Conservation (phyloP, 2,113 vertebrate species). For the Perccottus glenii region DNA sequence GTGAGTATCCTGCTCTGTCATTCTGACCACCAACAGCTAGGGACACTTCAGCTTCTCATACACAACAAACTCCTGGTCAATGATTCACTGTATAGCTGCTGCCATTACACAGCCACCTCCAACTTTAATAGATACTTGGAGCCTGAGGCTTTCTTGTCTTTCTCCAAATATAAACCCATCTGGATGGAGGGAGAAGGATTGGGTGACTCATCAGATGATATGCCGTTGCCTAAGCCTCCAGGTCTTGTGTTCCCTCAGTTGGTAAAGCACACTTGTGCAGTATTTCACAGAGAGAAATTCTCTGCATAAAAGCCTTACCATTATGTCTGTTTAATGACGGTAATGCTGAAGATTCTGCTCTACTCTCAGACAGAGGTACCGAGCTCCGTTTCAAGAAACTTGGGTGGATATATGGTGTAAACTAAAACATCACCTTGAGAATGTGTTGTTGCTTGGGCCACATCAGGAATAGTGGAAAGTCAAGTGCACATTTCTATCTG, state of each 20-base stretch:
- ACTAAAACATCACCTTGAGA: too few species aligned
- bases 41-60: slow-evolving; percentile 25
- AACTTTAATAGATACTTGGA: slow-evolving; percentile 40
- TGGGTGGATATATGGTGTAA: too few species aligned
- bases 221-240: slow-evolving; percentile 31
- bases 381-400: neutral
- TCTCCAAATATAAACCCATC: slow-evolving; percentile 50
- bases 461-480: too few species aligned
- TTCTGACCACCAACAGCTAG: neutral
- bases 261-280: slow-evolving; percentile 12
- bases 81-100: slow-evolving; percentile 52
- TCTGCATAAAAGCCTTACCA: neutral
- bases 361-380: neutral
- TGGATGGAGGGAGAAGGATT: slow-evolving; percentile 20
- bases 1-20: neutral
- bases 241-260: slow-evolving; percentile 35
- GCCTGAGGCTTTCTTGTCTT: slow-evolving; percentile 45
- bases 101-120: slow-evolving; percentile 52
- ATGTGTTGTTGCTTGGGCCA: too few species aligned
- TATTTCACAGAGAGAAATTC: neutral
- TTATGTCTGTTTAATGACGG: neutral
- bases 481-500: too few species aligned
- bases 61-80: slow-evolving; percentile 35
- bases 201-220: slow-evolving; percentile 60
- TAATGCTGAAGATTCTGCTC: neutral